Conservation (phyloP, 2,797 vertebrate species). For the Acrocephalus scirpaceus region DNA sequence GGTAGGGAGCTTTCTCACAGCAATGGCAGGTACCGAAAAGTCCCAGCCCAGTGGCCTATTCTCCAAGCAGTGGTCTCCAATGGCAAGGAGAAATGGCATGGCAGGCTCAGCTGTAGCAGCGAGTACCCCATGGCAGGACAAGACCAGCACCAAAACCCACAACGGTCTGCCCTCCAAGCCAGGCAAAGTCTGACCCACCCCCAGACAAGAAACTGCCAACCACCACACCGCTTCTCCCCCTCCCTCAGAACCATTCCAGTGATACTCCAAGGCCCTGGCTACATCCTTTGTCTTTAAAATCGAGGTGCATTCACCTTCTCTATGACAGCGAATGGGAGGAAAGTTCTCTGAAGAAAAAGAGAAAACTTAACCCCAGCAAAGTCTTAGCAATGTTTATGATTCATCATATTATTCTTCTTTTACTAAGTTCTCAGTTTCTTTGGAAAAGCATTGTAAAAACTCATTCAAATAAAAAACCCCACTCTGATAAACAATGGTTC, state of each 20-base stretch:
- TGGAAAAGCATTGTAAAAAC: neutral
- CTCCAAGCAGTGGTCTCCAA: neutral
- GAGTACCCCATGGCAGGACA: neutral
- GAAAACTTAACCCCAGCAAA: neutral
- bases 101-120: too few species aligned
- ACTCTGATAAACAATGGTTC: neutral
- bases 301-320: neutral
- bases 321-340: neutral
- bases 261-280: too few species aligned
- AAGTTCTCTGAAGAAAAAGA: neutral
- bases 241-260: neutral
- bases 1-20: neutral
- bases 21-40: rapidly evolving
- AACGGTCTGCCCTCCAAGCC: rapidly evolving
- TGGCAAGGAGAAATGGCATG: neutral
- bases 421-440: neutral
- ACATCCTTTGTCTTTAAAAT: neutral
- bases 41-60: neutral
- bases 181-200: neutral
- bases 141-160: neutral
- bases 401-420: neutral
- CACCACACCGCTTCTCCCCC: neutral
- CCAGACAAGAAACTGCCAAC: neutral
- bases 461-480: neutral
- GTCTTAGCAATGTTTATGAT: neutral